A percentile compares a stretch with the other conserved stretches of the same genome.
These are phyloP conservation scores for Esperia sulphurella DNA, from an alignment of 2,888 invertebrate species.

Conservation along the genomic window DNA sequence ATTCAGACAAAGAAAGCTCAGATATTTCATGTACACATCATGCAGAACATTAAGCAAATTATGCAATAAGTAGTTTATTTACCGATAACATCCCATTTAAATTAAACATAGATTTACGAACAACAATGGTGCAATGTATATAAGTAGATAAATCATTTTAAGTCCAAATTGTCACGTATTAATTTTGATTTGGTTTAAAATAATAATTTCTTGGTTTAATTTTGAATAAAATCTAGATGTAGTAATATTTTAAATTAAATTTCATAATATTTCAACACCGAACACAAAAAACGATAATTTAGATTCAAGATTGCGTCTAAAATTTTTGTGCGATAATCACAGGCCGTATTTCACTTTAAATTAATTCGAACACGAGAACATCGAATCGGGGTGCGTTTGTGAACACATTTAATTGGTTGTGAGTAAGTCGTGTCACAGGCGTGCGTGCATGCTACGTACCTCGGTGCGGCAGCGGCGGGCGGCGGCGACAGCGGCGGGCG, in stretches of 20 bases:
- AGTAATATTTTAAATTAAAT: neutral
- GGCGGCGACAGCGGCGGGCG: constrained; percentile 9
- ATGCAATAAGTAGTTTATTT: neutral
- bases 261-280: neutral
- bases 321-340: constrained; percentile 12
- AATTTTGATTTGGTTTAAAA: too few species aligned
- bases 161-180: too few species aligned
- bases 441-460: constrained; percentile 31
- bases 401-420: constrained; percentile 31
- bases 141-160: too few species aligned
- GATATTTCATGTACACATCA: constrained; percentile 1
- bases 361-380: constrained; percentile 26
- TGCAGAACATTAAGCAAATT: constrained; percentile 3
- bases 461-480: constrained; percentile 13
- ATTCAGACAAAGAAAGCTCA: neutral
- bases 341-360: constrained; percentile 20
- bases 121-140: too few species aligned
- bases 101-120: neutral
- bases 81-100: too few species aligned
- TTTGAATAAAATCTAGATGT: neutral
- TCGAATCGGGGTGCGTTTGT: constrained; percentile 26
- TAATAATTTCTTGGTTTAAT: neutral
- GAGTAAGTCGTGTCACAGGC: constrained; percentile 27
- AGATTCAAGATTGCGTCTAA: neutral
- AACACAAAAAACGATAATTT: neutral